Base-by-base conservation (phyloP, 2,888 invertebrate genomes). In the Theristus sp. region DNA sequence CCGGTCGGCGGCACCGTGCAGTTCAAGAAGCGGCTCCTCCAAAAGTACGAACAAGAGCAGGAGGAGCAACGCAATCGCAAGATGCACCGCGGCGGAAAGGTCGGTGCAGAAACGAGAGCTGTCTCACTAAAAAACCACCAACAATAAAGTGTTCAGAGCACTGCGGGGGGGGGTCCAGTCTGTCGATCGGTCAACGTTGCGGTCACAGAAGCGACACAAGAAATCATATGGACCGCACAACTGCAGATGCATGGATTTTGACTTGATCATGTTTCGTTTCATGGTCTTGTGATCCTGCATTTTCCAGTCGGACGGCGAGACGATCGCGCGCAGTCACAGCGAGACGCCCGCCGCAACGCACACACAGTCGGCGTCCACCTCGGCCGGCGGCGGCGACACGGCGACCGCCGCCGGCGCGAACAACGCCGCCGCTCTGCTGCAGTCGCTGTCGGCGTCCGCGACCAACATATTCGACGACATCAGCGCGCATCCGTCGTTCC, bases 11-110 rank as follows among this genome's bases (percentile, higher is more conserved):
- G 13, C 46, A n/a, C n/a, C n/a, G n/a, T n/a, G n/a, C 67, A 67
- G 60, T 65, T 66, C 59, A 70, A 68, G 65, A 70, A 68, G 60
- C 62, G 68, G 25, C 61, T 67, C 56, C 61, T 68, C 56, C 62
- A 65, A 29, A 66, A 68, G 61, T 68, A 65, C 59, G 66, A 65
- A 27, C 65, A 64, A 57, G 69, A 71, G 53, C 65, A 69, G 58
- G 59, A 64, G 56, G 29, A 13, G 29, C 24, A 28, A n/a, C n/a
- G n/a, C n/a, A n/a, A n/a, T n/a, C n/a, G 52, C 46, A 25, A 13
- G 54, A 54, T 13, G 59, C 49, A n/a, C 28, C 20, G 3, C 28
- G 17, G 26, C n/a, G 13, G n/a, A 24, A 24, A 10, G 54, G n/a
- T n/a, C n/a, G n/a, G n/a, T n/a, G n/a, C n/a, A n/a, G n/a, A n/a